phyloP scores from a whole-genome alignment of 2,797 vertebrate species.

The Tragopan temminckii region DNA sequence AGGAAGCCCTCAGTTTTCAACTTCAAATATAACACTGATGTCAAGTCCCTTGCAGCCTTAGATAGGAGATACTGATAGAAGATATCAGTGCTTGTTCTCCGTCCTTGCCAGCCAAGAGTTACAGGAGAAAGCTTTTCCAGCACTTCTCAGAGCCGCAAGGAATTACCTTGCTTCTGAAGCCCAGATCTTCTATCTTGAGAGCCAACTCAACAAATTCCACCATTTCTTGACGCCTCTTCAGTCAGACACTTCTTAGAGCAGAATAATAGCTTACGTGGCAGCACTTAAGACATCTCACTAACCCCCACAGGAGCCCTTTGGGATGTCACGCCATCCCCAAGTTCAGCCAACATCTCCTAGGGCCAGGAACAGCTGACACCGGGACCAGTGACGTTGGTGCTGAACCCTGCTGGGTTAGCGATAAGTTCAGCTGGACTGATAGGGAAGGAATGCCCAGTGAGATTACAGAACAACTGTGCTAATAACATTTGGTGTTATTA shows the following conservation, averaged over 20 bases:
- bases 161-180: not conserved
- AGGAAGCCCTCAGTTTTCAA: not conserved
- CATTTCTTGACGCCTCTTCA: not conserved
- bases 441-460: fast-evolving
- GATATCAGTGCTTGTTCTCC: not conserved
- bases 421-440: not conserved
- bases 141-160: not conserved
- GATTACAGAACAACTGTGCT: not conserved
- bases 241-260: not conserved
- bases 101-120: not conserved
- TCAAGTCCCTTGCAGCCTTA: not conserved
- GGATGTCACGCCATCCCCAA: not conserved
- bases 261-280: fast-evolving
- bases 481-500: not conserved
- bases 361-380: fast-evolving
- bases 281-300: not conserved
- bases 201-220: not conserved
- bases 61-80: no score
- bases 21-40: not conserved
- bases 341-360: not conserved
- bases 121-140: not conserved
- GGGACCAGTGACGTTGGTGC: fast-evolving
- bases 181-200: not conserved
- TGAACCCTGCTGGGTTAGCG: fast-evolving
- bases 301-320: fast-evolving